phyloP scores from a whole-genome alignment of 35 echinoderm and acorn worm species.

The Hemicentrotus pulcherrimus region DNA sequence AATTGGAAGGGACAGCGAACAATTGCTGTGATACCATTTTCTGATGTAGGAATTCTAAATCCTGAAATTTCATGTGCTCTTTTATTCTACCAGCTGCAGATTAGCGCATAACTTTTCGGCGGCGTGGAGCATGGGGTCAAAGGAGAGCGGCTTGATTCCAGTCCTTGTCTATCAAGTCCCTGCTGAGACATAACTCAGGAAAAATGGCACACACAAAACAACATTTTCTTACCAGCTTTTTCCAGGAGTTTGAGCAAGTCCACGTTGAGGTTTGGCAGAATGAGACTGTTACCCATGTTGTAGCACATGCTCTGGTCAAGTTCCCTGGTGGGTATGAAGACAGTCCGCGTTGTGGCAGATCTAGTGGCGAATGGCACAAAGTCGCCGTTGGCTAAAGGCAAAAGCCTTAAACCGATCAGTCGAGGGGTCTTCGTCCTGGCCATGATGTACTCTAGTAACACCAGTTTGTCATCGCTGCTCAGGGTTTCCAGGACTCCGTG shows the following conservation, averaged over 20 bases:
- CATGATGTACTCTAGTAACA: constrained; percentile 61
- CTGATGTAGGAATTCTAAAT: too few relatives aligned
- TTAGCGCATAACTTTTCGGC: too few relatives aligned
- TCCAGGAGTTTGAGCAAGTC: not conserved
- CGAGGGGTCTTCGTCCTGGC: constrained; percentile 5
- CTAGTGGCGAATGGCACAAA: constrained; percentile 40
- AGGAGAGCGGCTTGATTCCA: too few relatives aligned
- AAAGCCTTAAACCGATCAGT: constrained; percentile 43
- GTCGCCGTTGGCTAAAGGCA: constrained; percentile 57
- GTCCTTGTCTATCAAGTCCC: too few relatives aligned
- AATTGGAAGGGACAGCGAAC: too few relatives aligned
- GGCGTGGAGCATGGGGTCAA: too few relatives aligned
- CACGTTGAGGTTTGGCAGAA: not conserved
- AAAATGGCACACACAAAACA: not conserved
- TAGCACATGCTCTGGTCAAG: not conserved
- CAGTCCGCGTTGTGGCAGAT: not conserved
- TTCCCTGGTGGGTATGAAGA: constrained; percentile 5
- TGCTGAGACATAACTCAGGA: too few relatives aligned
- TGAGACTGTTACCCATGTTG: not conserved
- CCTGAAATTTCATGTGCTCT: too few relatives aligned
- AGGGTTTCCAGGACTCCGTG: constrained; percentile 33
- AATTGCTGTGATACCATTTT: too few relatives aligned
- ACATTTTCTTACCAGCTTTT: not conserved
- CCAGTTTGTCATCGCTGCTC: constrained; percentile 48
- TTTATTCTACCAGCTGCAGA: too few relatives aligned